A percentile compares a stretch with the other conserved stretches of the same genome.
Evolutionary conservation across 2,888 invertebrate species (phyloP).

Genomic region (Athrips mouffetella): DNA sequence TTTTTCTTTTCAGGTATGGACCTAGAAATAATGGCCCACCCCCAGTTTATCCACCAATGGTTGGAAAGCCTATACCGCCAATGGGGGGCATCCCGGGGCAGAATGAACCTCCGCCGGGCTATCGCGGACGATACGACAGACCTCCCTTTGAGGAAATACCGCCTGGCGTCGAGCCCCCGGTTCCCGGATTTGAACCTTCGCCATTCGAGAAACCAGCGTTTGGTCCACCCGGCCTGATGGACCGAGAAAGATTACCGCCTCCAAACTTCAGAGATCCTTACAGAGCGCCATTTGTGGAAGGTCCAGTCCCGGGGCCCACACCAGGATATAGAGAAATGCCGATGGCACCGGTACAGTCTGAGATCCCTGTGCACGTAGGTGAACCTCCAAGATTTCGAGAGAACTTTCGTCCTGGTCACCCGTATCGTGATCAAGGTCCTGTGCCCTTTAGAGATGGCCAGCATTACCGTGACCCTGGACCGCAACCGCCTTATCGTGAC

Average conservation of each 20-base stretch:
- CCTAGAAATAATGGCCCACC: slow-evolving; percentile 57
- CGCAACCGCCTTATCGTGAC: slow-evolving; percentile 50
- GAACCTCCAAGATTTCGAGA: slow-evolving; percentile 61
- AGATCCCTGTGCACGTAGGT: slow-evolving; percentile 65
- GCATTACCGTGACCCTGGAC: slow-evolving; percentile 51
- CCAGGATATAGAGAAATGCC: slow-evolving; percentile 50
- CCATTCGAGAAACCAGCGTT: slow-evolving; percentile 73
- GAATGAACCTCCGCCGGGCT: slow-evolving; percentile 55
- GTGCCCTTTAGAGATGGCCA: slow-evolving; percentile 50
- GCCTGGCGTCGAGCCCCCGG: slow-evolving; percentile 81
- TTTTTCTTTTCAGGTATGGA: slow-evolving; percentile 62
- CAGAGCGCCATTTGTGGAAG: slow-evolving; percentile 56
- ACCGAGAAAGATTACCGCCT: slow-evolving; percentile 60
- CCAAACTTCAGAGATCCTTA: slow-evolving; percentile 60
- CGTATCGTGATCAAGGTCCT: slow-evolving; percentile 60
- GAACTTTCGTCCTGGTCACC: slow-evolving; percentile 55
- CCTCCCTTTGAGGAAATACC: slow-evolving; percentile 78
- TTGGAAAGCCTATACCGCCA: slow-evolving; percentile 53
- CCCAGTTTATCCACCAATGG: slow-evolving; percentile 53
- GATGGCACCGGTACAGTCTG: slow-evolving; percentile 46
- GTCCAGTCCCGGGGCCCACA: slow-evolving; percentile 41
- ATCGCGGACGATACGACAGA: slow-evolving; percentile 62
- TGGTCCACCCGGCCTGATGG: slow-evolving; percentile 51
- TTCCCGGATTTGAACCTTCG: slow-evolving; percentile 80
- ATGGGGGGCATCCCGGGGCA: slow-evolving; percentile 48